These are phyloP conservation scores for Tetramorium simillimum DNA, from an alignment of 1,140 invertebrate genomes.

Conservation along the genomic window DNA sequence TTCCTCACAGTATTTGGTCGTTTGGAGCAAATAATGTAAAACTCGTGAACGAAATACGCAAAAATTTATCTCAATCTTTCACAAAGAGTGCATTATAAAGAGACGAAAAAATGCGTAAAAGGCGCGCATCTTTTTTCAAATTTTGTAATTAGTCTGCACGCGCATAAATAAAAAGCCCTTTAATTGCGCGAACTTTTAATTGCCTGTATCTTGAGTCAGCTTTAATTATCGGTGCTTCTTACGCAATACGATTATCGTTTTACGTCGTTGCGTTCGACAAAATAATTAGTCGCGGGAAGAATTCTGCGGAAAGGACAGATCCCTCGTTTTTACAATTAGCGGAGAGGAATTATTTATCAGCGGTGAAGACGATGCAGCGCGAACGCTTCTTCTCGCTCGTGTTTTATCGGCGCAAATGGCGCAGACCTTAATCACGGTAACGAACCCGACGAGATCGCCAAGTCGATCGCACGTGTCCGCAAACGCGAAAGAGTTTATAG, in stretches of 20 bases:
- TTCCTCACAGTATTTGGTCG: not conserved
- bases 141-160: not conserved
- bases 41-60: not conserved
- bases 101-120: not conserved
- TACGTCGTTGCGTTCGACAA: not conserved
- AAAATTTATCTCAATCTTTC: not conserved
- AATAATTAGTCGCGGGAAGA: constrained; percentile 37
- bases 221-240: not conserved
- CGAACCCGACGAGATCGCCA: constrained; percentile 68
- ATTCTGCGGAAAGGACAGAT: not conserved
- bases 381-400: constrained; percentile 18
- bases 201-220: not conserved
- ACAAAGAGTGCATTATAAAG: not conserved
- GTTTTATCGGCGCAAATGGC: constrained; percentile 29
- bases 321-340: not conserved
- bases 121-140: not conserved
- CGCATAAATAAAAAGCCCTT: constrained; percentile 4
- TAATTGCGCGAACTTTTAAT: constrained; percentile 3
- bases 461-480: constrained; percentile 61
- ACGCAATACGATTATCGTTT: constrained; percentile 12
- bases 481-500: constrained; percentile 52
- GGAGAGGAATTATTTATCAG: constrained; percentile 46
- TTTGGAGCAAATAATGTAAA: not conserved
- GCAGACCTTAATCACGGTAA: constrained; percentile 57
- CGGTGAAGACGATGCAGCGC: not conserved